Conservation (phyloP, 2,888 invertebrate genomes). For the Tinea semifulvella region DNA sequence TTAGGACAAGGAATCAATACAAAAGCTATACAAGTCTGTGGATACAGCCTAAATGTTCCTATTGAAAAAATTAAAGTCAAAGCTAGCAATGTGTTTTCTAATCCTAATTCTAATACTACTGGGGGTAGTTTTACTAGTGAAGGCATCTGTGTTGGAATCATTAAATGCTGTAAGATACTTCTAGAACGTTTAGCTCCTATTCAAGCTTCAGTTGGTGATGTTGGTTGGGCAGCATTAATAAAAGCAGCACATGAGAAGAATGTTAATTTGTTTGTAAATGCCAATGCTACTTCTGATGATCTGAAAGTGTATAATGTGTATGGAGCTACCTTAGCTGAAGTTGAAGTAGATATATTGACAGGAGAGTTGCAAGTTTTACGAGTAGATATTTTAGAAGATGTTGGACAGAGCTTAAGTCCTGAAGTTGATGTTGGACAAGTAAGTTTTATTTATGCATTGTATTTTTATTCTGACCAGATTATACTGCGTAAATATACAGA, state of each 20-base stretch:
- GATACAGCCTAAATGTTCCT: constrained; percentile 70
- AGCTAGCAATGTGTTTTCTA: constrained; percentile 64
- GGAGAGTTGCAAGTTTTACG: constrained; percentile 71
- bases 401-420: constrained; percentile 72
- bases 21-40: constrained; percentile 71
- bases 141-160: constrained; percentile 60
- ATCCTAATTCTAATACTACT: constrained; percentile 70
- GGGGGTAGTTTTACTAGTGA: constrained; percentile 77
- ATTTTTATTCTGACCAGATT: too few species aligned
- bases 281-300: constrained; percentile 28
- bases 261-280: constrained; percentile 45
- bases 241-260: constrained; percentile 41
- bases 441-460: too few species aligned
- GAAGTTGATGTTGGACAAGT: constrained; percentile 74
- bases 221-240: constrained; percentile 62
- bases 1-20: constrained; percentile 81
- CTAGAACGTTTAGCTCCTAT: constrained; percentile 49
- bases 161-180: constrained; percentile 52
- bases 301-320: constrained; percentile 46
- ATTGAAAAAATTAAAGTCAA: constrained; percentile 72
- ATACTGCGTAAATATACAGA: too few species aligned
- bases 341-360: constrained; percentile 78
- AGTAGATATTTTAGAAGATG: constrained; percentile 74
- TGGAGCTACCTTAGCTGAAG: constrained; percentile 70
- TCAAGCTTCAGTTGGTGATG: constrained; percentile 42